Conservation (phyloP, 2,888 invertebrate genomes). For the Dryomyza anilis region DNA sequence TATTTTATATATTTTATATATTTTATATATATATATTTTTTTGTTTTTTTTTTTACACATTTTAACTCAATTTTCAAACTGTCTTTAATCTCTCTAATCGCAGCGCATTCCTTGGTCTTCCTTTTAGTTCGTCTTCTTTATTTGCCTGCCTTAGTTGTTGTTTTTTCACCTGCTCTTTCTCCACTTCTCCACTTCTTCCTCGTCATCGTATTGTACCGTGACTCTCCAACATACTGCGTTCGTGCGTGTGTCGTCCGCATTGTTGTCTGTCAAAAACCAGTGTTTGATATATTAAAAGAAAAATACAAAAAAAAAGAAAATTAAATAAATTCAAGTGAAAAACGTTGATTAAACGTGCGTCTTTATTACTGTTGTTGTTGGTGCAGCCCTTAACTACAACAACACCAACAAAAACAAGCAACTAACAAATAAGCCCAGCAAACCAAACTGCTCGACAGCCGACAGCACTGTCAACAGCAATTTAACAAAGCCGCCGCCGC, state of each 20-base stretch:
- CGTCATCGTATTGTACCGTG: neutral
- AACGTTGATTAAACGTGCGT: neutral
- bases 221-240: neutral
- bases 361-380: neutral
- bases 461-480: conserved; percentile 16
- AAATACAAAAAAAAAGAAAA: neutral
- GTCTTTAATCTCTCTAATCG: too few species aligned
- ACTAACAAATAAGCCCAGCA: too few species aligned
- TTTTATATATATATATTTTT: neutral
- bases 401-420: too few species aligned
- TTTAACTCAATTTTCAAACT: too few species aligned
- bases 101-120: neutral
- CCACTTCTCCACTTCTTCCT: too few species aligned
- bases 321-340: neutral
- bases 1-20: neutral
- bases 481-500: conserved; percentile 8
- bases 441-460: too few species aligned
- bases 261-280: neutral
- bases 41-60: neutral
- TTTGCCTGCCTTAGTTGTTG: neutral
- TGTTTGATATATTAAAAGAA: neutral
- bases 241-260: neutral
- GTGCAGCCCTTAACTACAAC: too few species aligned
- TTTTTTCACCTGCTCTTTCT: too few species aligned
- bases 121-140: neutral